Evolutionary conservation across 2,888 invertebrate genomes (phyloP), one percentile per base, ranked within the genome.

Genomic region (Cheilosia urbana): DNA sequence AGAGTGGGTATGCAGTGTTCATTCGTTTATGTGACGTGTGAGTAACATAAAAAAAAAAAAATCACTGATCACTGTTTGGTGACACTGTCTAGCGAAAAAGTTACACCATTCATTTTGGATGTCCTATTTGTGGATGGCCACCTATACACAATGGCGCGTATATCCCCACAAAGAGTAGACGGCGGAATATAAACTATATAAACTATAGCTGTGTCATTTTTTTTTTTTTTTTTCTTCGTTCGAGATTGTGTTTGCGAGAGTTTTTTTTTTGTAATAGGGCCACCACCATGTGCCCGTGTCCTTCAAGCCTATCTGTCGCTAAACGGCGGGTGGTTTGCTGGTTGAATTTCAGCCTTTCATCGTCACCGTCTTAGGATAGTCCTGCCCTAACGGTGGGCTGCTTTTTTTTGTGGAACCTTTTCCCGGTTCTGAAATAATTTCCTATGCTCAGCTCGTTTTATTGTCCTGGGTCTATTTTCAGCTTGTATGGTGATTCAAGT

Each of bases 131-230:
- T 2, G 82, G 63, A 68, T 51, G 68, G 68, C 30, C 57, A 34
- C 45, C 49, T 17, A 80, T 57, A 21, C 42, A 30, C 47, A n/a
- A n/a, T 45, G 40, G 65, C 49, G 57, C 69, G 57, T 66, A 17
- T 45, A 17, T 51, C 45, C 63, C 68, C 57, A 45, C 19, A 57
- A 17, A 72, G 40, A 27, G 57, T 34, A 60, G 73, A 68, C 57
- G 68, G 40, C 65, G 63, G 45, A 58, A 75, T 69, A 76, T 66
- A 65, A 79, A n/a, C n/a, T n/a, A n/a, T n/a, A n/a, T n/a, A n/a
- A 84, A 80, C 79, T 79, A 79, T 75, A 79, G 79, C 80, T 80
- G 69, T 80, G 80, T 84, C 80, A 80, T 57, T 49, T 65, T 75
- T 76, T 79, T 79, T 71, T 75, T 6, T 27, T 24, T 55, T 71